Conservation (phyloP, 1,140 invertebrate species). For the Leptopilina boulardi region DNA sequence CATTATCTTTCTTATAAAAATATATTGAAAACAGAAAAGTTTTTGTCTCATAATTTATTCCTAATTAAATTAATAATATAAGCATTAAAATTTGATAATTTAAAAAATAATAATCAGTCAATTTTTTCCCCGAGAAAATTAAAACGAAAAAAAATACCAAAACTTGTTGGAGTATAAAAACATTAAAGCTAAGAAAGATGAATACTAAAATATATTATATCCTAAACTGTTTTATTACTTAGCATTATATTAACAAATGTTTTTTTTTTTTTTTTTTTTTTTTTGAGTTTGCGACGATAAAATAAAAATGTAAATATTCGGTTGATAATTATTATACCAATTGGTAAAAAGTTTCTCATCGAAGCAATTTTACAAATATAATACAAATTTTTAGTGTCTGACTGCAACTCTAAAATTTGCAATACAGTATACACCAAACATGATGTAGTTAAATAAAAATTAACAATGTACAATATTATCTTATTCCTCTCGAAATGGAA, state of each 20-base stretch:
- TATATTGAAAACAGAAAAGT: not conserved
- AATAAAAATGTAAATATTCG: not conserved
- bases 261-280: not conserved
- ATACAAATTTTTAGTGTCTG: conserved; percentile 25
- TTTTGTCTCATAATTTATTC: not conserved
- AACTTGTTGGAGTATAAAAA: too few relatives aligned
- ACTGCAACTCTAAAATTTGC: not conserved
- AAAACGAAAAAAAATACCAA: not conserved
- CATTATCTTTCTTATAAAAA: conserved; percentile 7
- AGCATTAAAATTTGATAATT: not conserved
- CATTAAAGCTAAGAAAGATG: not conserved
- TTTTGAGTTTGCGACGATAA: conserved; percentile 6
- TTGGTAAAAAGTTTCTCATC: not conserved
- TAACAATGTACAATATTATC: conserved; percentile 15
- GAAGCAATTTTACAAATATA: conserved; percentile 31
- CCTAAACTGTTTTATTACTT: conserved; percentile 26
- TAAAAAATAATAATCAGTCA: too few relatives aligned
- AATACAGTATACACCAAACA: not conserved
- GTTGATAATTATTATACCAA: not conserved
- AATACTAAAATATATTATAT: not conserved
- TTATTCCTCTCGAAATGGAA: conserved; percentile 10
- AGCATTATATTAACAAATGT: conserved; percentile 28
- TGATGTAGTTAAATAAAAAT: conserved; percentile 17
- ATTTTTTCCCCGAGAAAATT: too few relatives aligned
- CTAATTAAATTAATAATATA: not conserved